Conservation (phyloP, 2,888 invertebrate species). For the Geophilus truncorum region DNA sequence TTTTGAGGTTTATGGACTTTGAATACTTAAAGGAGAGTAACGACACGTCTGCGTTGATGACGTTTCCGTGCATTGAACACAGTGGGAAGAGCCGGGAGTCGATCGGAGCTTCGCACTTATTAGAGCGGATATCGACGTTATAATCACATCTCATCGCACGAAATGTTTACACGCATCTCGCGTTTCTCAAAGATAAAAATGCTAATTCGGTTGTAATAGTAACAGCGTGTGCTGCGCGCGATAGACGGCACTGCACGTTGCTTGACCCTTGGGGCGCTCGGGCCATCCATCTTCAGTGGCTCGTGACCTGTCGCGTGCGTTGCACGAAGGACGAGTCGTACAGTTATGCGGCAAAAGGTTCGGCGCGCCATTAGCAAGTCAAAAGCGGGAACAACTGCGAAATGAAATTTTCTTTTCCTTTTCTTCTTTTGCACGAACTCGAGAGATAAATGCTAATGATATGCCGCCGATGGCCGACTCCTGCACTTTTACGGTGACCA, state of each 20-base stretch:
- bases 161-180: slow-evolving; percentile 20
- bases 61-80: no score
- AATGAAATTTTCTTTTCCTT: slow-evolving; percentile 2
- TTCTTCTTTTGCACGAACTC: neutral
- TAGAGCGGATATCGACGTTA: neutral
- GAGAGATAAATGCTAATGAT: neutral
- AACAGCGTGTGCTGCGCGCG: neutral
- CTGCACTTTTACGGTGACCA: no score
- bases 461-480: neutral
- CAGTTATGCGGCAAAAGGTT: neutral
- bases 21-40: no score
- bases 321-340: neutral
- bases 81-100: neutral
- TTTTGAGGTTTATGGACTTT: neutral
- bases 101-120: neutral
- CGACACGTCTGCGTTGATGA: no score
- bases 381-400: neutral
- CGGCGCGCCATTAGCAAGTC: neutral
- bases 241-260: neutral
- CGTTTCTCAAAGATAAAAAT: slow-evolving; percentile 3
- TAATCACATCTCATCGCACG: slow-evolving; percentile 16
- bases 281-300: slow-evolving; percentile 9
- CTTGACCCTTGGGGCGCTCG: slow-evolving; percentile 4
- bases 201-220: slow-evolving; percentile 12
- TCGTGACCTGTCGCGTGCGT: neutral